Conservation (phyloP, 1,140 invertebrate genomes). For the roundworm (Caenorhabditis elegans) region DNA sequence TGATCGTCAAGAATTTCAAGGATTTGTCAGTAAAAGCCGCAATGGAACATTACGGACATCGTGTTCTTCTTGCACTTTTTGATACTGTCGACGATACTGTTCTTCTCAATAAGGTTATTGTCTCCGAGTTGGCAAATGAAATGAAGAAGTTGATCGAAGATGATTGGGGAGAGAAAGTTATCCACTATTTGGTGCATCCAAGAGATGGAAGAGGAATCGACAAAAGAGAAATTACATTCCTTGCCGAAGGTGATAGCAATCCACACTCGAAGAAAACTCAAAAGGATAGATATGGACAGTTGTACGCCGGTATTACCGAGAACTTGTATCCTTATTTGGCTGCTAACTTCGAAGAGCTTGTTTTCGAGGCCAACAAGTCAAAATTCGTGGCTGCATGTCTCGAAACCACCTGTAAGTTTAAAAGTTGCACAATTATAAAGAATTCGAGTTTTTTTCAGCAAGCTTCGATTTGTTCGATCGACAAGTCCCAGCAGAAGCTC, state of each 20-base stretch:
- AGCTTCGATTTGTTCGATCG: slow-evolving; percentile 44
- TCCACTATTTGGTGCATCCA: slow-evolving; percentile 81
- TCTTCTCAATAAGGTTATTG: slow-evolving; percentile 78
- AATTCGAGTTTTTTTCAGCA: slow-evolving; percentile 47
- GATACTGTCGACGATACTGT: slow-evolving; percentile 90
- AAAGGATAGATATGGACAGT: slow-evolving; percentile 43
- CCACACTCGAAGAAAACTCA: slow-evolving; percentile 38
- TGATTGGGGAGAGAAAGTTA: slow-evolving; percentile 72
- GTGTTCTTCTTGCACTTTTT: slow-evolving; percentile 79
- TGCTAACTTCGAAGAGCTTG: slow-evolving; percentile 49
- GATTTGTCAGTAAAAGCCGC: slow-evolving; percentile 79
- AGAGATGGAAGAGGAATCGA: slow-evolving; percentile 69
- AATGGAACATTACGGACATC: slow-evolving; percentile 82
- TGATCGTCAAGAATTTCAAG: slow-evolving; percentile 75
- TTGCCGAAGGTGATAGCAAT: slow-evolving; percentile 45
- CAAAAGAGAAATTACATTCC: slow-evolving; percentile 24
- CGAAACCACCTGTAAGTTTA: slow-evolving; percentile 36
- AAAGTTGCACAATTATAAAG: no score
- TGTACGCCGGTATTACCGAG: slow-evolving; percentile 36
- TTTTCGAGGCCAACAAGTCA: slow-evolving; percentile 42
- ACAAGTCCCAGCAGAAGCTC: slow-evolving; percentile 15
- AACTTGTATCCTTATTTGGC: slow-evolving; percentile 38
- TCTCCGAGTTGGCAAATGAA: slow-evolving; percentile 75
- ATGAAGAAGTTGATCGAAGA: slow-evolving; percentile 75
- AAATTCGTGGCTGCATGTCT: slow-evolving; percentile 34